phyloP scores from a whole-genome alignment of 2,113 vertebrate species.

The Rhea americana region DNA sequence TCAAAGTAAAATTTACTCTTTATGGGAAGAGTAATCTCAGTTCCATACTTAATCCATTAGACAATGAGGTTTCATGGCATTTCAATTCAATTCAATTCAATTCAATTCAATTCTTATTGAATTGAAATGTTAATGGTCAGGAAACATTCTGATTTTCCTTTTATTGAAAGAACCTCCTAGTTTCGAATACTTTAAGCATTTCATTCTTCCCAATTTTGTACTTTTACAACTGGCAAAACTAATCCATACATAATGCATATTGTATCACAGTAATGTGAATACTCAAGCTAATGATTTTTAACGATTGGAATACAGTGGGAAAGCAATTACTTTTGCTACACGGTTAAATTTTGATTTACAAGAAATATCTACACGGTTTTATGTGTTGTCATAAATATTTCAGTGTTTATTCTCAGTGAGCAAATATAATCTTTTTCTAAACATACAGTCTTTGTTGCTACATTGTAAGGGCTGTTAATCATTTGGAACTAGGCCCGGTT shows the following conservation, averaged over 20 bases:
- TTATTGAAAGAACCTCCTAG: accelerated
- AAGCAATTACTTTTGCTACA: constrained; percentile 30
- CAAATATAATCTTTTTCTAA: constrained; percentile 59
- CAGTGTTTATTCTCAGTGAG: constrained; percentile 37
- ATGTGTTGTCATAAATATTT: constrained; percentile 60
- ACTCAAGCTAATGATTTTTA: constrained; percentile 10
- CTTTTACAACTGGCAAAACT: not conserved
- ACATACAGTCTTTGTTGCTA: constrained; percentile 20
- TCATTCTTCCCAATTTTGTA: not conserved
- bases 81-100: no score
- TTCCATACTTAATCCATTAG: not conserved
- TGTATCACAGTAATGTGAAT: not conserved
- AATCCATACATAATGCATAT: not conserved
- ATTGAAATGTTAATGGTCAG: not conserved
- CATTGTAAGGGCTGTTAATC: constrained; percentile 28
- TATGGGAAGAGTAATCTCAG: not conserved
- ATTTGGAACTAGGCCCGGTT: constrained; percentile 3
- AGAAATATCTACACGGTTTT: not conserved
- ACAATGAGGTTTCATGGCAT: not conserved
- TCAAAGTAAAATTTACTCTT: not conserved
- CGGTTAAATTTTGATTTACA: constrained; percentile 36
- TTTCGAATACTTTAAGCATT: not conserved
- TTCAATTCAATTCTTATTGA: not conserved
- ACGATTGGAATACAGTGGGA: not conserved
- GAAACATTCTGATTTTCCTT: not conserved